phyloP scores from a whole-genome alignment of 2,888 invertebrate genomes.

The Noctua comes region DNA sequence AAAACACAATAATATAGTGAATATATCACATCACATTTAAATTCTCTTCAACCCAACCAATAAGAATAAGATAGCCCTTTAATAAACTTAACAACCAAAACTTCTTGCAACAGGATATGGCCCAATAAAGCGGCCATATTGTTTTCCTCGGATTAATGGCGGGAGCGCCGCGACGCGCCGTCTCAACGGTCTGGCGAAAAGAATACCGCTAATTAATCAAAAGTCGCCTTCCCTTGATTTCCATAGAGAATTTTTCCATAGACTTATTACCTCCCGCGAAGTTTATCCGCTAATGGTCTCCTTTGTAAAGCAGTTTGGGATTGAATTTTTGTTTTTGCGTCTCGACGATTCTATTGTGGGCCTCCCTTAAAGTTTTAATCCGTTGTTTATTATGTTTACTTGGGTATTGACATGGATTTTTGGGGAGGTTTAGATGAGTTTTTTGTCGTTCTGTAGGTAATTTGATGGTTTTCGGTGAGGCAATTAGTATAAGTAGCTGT shows the following conservation, averaged over 20 bases:
- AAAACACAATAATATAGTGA: not conserved
- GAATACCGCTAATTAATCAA: conserved; percentile 90
- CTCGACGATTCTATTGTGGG: conserved; percentile 77
- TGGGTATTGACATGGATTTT: conserved; percentile 69
- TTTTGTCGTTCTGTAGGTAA: not conserved
- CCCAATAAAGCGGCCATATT: conserved; percentile 85
- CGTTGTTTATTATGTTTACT: conserved; percentile 81
- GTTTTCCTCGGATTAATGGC: conserved; percentile 84
- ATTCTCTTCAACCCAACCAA: conserved; percentile 11
- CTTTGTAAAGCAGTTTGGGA: conserved; percentile 84
- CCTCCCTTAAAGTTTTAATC: conserved; percentile 72
- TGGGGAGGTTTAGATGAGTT: conserved; percentile 7
- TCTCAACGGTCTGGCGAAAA: conserved; percentile 84
- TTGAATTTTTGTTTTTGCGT: conserved; percentile 83
- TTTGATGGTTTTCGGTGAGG: not conserved
- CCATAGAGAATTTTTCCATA: conserved; percentile 84
- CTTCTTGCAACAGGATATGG: conserved; percentile 82
- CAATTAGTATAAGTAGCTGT: not conserved
- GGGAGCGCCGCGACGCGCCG: conserved; percentile 61
- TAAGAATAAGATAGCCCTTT: conserved; percentile 51
- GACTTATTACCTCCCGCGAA: conserved; percentile 81
- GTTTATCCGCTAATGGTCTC: conserved; percentile 83
- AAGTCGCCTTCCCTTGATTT: conserved; percentile 87
- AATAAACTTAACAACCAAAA: conserved; percentile 56
- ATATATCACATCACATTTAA: not conserved